Conservation (phyloP, 1,140 invertebrate species). For the Drosophila kepulauana region DNA sequence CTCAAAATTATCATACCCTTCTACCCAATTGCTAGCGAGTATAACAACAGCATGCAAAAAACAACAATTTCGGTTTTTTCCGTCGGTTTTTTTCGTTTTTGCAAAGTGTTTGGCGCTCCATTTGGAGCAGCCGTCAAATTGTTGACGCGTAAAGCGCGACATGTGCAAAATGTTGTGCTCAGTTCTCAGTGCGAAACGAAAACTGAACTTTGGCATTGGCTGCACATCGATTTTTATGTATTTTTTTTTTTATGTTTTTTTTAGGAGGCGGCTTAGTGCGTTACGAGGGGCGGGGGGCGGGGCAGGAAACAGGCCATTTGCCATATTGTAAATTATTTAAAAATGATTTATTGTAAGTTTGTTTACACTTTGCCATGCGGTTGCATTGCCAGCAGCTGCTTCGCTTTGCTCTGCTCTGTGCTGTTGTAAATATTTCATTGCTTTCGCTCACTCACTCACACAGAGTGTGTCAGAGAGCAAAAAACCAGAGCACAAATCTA, state of each 20-base stretch:
- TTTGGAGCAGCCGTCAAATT: constrained; percentile 45
- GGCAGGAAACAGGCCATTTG: constrained; percentile 29
- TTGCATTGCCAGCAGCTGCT: constrained; percentile 59
- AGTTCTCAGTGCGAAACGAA: constrained; percentile 4
- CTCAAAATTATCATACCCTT: no score
- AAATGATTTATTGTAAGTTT: constrained; percentile 80
- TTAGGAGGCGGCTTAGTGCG: constrained; percentile 10
- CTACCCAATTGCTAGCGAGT: no score
- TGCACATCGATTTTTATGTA: constrained; percentile 31
- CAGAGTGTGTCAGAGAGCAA: constrained; percentile 19
- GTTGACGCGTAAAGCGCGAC: constrained; percentile 57
- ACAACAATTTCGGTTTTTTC: constrained; percentile 9
- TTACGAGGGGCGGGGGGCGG: not conserved
- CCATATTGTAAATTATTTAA: constrained; percentile 79
- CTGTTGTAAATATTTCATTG: constrained; percentile 45
- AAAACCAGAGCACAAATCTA: constrained; percentile 65
- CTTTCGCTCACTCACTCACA: constrained; percentile 4
- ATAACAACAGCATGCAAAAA: constrained; percentile 10
- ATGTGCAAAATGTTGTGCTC: constrained; percentile 35
- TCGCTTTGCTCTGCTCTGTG: constrained; percentile 28
- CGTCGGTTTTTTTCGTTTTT: constrained; percentile 21
- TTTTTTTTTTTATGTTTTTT: constrained; percentile 1
- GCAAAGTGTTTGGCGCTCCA: constrained; percentile 23
- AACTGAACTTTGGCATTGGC: constrained; percentile 34
- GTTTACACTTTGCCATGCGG: constrained; percentile 76